Evolutionary conservation across 2,113 vertebrate species (phyloP), one percentile per base, ranked within the genome.

Genomic region (Micromys minutus): DNA sequence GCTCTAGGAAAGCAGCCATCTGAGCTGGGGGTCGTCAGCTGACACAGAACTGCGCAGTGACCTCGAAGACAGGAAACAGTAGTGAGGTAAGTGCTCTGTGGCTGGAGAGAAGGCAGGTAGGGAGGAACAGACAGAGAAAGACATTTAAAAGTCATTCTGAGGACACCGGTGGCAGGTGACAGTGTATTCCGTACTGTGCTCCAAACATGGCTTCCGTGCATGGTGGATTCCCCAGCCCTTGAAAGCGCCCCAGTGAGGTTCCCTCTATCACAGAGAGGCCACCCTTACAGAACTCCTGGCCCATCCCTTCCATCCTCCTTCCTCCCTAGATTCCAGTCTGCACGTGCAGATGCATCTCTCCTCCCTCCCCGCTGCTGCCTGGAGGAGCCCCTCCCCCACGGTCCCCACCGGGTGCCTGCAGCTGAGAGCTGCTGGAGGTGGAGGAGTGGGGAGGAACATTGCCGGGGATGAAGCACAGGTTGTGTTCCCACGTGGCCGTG

Each of bases 291-390:
- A 69, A 36, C 7, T 9, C 81, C 88, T 8, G n/a, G 34, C 24
- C 34, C 57, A 10, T 21, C 36, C 1, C n/a, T 69, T 71, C 83
- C 59, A 12, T 65, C 22, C 34, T 50, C 57, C 29, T 47, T 55
- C 39, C 21, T 31, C 9, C 19, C 39, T 21, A 61, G 29, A 61
- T 24, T 42, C 55, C 55, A 5, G 42, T 42, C 50, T 12, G 0
- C 34, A 9, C 0, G 0, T 12, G 36, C 9, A 3, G 4, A 0
- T 19, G 0, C 16, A 34, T 2, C 9, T 19, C 42, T 55, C 1
- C 26, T 22, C 15, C 59, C 13, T 50, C 12, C 26, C 52, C 45
- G 8, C 1, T 8, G 3, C n/a, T n/a, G 39, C 67, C 89, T 42
- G 10, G 15, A 39, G 76, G 42, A 72, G 55, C 42, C 0, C 0